A percentile compares a stretch with the other conserved stretches of the same genome.
Conservation (phyloP, 2,113 vertebrate species). For the Salvelinus fontinalis region DNA sequence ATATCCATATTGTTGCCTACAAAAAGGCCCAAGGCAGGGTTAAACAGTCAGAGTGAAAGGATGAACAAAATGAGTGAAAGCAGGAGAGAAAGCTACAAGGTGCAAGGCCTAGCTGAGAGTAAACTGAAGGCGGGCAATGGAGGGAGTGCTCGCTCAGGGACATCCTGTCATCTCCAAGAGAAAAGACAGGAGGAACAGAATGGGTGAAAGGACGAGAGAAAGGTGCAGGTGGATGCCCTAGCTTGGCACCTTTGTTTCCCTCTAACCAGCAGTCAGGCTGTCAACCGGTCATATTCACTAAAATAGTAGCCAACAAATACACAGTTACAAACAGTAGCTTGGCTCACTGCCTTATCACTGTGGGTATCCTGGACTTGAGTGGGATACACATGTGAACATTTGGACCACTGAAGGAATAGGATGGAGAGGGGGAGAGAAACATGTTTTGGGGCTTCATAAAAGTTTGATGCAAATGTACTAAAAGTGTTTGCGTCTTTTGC, state of each 20-base stretch:
- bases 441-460: too few relatives aligned
- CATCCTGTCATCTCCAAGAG: neutral
- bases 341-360: neutral
- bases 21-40: too few relatives aligned
- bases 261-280: constrained; percentile 20
- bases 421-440: too few relatives aligned
- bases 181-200: neutral
- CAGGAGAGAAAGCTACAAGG: neutral
- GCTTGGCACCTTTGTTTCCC: constrained; percentile 8
- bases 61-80: neutral
- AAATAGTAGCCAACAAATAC: neutral
- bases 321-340: neutral
- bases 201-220: neutral
- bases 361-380: too few relatives aligned
- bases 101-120: neutral
- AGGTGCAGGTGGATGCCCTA: neutral
- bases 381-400: too few relatives aligned
- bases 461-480: too few relatives aligned
- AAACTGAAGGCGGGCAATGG: too few relatives aligned
- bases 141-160: too few relatives aligned
- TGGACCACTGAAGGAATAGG: too few relatives aligned
- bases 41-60: neutral
- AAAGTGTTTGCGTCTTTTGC: too few relatives aligned
- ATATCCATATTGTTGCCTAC: too few relatives aligned
- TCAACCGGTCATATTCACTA: constrained; percentile 5